Evolutionary conservation across 2,888 invertebrate genomes (phyloP).

Genomic region (Pocota personata): DNA sequence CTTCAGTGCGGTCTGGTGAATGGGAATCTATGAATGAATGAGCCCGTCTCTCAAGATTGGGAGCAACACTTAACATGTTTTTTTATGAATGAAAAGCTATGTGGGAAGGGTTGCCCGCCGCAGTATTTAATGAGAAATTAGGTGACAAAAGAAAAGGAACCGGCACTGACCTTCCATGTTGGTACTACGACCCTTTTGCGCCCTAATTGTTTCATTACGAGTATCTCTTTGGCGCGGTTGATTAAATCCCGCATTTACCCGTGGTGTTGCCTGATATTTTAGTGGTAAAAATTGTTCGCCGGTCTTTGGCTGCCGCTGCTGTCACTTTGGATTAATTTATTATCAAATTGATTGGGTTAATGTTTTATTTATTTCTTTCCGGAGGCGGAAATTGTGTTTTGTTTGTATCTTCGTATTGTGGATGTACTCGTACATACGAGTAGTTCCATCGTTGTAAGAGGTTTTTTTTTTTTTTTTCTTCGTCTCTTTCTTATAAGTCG

Average conservation of each 20-base stretch:
- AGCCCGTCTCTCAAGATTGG: neutral
- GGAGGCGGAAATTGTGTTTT: constrained; percentile 68
- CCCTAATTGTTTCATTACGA: constrained; percentile 68
- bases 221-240: constrained; percentile 39
- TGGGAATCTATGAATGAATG: constrained; percentile 53
- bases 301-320: constrained; percentile 42
- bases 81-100: constrained; percentile 52
- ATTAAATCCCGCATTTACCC: constrained; percentile 20
- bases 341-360: constrained; percentile 73
- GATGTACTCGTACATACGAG: too few species aligned
- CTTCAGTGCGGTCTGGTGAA: constrained; percentile 38
- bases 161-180: constrained; percentile 53
- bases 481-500: constrained; percentile 35
- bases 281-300: neutral
- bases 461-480: neutral
- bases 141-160: constrained; percentile 14
- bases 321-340: constrained; percentile 72
- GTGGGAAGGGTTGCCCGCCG: constrained; percentile 31
- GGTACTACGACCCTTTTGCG: constrained; percentile 36
- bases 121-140: constrained; percentile 31
- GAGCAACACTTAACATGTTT: neutral
- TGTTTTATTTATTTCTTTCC: constrained; percentile 71
- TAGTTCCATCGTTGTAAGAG: too few species aligned
- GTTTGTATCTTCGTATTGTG: constrained; percentile 9
- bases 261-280: neutral